A percentile compares a stretch with the other conserved stretches of the same genome.
Conservation (phyloP, 2,797 vertebrate genomes). For the Cyprinodon diabolis region DNA sequence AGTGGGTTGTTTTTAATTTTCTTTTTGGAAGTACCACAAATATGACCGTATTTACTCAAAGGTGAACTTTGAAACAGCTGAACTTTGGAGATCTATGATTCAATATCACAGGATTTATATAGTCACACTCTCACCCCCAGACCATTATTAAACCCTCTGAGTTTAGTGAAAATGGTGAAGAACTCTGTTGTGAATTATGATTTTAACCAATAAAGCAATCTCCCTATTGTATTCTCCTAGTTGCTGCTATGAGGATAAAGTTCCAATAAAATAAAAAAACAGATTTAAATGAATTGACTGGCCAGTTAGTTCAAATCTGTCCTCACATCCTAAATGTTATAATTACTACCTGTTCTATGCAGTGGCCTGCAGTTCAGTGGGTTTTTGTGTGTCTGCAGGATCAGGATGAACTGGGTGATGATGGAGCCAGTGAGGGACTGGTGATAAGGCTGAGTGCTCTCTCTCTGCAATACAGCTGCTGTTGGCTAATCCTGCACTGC, state of each 20-base stretch:
- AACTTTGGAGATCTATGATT: background rate
- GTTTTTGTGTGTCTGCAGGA: constrained; percentile 59
- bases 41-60: background rate
- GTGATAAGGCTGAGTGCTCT: constrained; percentile 86
- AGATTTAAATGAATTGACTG: too few species aligned
- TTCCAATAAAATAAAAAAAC: too few species aligned
- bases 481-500: constrained; percentile 89
- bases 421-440: constrained; percentile 82
- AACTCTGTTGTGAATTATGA: background rate
- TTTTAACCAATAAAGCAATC: background rate
- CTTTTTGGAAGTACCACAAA: background rate
- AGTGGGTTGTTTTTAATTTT: too few species aligned
- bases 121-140: too few species aligned
- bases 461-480: constrained; percentile 90
- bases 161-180: background rate
- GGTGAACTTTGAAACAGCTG: background rate
- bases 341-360: background rate
- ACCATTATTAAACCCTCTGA: background rate
- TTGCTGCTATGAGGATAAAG: too few species aligned
- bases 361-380: too few species aligned
- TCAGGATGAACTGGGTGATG: constrained; percentile 82
- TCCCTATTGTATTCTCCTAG: too few species aligned
- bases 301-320: background rate
- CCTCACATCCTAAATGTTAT: background rate
- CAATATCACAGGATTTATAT: background rate